Conservation (phyloP, 2,797 vertebrate species). For the Rhynchotus rufescens region DNA sequence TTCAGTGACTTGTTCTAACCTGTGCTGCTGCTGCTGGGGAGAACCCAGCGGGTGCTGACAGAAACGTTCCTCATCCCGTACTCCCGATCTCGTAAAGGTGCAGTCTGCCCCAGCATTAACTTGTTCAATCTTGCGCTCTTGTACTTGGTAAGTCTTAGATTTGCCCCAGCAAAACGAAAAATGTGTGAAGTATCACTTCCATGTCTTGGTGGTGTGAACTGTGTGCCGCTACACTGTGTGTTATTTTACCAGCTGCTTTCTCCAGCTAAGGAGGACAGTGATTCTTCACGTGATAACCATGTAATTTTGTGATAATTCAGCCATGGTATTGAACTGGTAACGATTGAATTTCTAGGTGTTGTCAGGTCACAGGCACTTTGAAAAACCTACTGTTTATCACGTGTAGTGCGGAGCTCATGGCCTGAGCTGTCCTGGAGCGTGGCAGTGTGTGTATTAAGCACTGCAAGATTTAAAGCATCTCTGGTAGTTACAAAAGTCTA, state of each 20-base stretch:
- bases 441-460: rapidly evolving
- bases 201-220: no score
- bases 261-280: background rate
- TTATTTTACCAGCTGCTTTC: background rate
- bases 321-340: background rate
- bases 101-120: background rate
- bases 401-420: rapidly evolving
- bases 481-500: background rate
- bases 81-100: rapidly evolving
- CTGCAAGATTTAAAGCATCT: background rate
- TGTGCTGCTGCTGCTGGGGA: background rate
- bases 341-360: background rate
- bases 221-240: rapidly evolving
- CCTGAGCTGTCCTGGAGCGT: rapidly evolving
- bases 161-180: background rate
- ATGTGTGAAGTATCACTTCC: background rate
- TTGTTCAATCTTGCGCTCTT: rapidly evolving
- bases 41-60: background rate
- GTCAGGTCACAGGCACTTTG: rapidly evolving
- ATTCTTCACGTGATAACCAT: rapidly evolving
- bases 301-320: background rate
- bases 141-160: rapidly evolving
- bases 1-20: constrained; percentile 7
- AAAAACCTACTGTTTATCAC: rapidly evolving
- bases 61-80: background rate